Percentiles rank a stretch among this genome's conserved stretches.
These are phyloP conservation scores for Trachops cirrhosus DNA, from an alignment of 2,797 vertebrate genomes.

Conservation along the genomic window DNA sequence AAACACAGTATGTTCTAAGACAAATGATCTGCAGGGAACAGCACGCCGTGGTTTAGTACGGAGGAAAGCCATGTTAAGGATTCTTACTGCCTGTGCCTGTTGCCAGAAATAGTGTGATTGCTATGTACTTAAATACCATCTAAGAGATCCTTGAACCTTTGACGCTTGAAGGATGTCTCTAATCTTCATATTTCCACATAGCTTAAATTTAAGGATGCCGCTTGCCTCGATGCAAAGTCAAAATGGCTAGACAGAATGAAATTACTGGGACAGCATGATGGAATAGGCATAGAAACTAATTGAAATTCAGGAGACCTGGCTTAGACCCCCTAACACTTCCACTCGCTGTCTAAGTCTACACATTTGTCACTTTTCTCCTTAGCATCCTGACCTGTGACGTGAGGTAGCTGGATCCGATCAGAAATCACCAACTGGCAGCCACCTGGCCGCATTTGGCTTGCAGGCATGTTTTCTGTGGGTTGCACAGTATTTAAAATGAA, in stretches of 20 bases:
- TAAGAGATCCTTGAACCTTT: not conserved
- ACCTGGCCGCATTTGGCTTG: not conserved
- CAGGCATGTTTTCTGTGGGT: not conserved
- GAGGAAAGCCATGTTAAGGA: not conserved
- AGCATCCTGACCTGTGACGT: not conserved
- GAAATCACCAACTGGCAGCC: not conserved
- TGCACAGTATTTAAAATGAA: not conserved
- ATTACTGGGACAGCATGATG: not conserved
- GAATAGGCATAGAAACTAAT: not conserved
- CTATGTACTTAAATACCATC: not conserved
- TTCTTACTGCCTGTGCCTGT: not conserved
- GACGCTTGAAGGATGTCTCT: not conserved
- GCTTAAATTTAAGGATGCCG: not conserved
- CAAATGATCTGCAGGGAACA: not conserved
- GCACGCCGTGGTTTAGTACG: not conserved
- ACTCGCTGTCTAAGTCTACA: not conserved
- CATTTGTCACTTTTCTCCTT: not conserved
- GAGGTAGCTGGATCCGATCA: not conserved
- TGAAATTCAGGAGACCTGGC: not conserved
- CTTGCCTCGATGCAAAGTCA: not conserved
- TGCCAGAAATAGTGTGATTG: not conserved
- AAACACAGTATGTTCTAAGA: not conserved
- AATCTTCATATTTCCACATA: not conserved
- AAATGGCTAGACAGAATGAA: not conserved
- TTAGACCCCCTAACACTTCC: not conserved